Evolutionary conservation across 2,113 vertebrate genomes (phyloP).

Genomic region (Callorhinus ursinus): DNA sequence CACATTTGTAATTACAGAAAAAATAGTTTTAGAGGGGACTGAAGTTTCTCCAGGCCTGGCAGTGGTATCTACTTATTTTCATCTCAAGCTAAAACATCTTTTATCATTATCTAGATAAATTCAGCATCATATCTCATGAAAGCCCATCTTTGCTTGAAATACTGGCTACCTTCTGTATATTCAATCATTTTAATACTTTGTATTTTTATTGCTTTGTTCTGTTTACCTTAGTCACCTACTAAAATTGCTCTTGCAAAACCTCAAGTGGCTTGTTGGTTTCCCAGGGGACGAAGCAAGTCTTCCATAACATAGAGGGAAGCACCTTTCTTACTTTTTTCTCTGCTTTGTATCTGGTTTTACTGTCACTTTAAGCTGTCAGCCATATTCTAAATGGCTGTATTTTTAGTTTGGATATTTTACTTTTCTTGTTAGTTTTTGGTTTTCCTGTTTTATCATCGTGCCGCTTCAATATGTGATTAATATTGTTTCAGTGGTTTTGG

Average conservation of each 20-base stretch:
- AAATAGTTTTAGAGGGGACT: neutral
- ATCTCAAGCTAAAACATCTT: neutral
- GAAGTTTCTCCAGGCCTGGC: neutral
- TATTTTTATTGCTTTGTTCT: neutral
- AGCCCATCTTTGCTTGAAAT: neutral
- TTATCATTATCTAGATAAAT: neutral
- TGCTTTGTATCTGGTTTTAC: neutral
- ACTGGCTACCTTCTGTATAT: neutral
- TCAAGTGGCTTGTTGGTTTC: neutral
- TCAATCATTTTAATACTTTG: neutral
- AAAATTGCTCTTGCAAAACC: slow-evolving; percentile 5
- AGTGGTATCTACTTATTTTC: neutral
- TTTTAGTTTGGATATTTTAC: neutral
- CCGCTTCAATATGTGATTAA: neutral
- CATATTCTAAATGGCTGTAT: neutral
- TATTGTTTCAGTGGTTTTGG: neutral
- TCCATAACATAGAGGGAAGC: neutral
- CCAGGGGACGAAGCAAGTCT: neutral
- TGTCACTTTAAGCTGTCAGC: neutral
- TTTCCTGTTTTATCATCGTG: neutral
- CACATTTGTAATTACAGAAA: neutral
- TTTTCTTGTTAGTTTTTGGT: neutral
- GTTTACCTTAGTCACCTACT: neutral
- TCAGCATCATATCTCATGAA: neutral
- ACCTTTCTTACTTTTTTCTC: neutral